These are phyloP conservation scores for Diachasmimorpha longicaudata DNA, from an alignment of 1,140 invertebrate genomes.

Conservation along the genomic window DNA sequence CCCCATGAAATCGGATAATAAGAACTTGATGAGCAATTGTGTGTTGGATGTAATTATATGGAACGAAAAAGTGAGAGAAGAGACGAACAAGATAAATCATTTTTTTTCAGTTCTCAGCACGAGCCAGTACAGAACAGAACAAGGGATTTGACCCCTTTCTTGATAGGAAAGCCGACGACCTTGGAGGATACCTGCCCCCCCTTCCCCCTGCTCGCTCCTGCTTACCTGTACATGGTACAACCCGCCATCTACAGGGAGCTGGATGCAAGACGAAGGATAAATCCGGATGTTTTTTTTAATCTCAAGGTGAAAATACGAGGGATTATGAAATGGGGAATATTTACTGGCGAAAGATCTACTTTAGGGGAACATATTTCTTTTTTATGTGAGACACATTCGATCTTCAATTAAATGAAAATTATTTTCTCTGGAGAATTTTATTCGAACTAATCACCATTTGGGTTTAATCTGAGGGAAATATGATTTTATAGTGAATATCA, in stretches of 20 bases:
- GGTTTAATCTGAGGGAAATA: no score
- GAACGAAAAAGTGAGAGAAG: neutral
- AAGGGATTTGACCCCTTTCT: conserved; percentile 16
- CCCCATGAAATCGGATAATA: neutral
- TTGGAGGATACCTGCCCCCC: neutral
- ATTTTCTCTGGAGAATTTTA: no score
- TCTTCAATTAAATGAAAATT: no score
- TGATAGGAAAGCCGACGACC: conserved; percentile 2
- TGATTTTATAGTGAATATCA: no score
- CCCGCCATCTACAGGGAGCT: neutral
- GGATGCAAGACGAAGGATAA: neutral
- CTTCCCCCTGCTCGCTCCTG: neutral
- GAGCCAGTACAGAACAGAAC: neutral
- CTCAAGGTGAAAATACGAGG: neutral
- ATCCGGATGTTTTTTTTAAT: neutral
- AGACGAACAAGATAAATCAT: neutral
- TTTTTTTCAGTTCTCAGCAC: neutral
- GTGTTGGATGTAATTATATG: neutral
- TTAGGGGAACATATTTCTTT: no score
- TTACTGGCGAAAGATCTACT: no score
- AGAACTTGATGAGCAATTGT: conserved; percentile 6
- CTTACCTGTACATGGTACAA: no score
- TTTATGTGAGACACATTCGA: no score
- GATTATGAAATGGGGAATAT: no score
- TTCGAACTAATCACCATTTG: no score